phyloP scores from a whole-genome alignment of 2,797 vertebrate species.

The Pteropus rufus region DNA sequence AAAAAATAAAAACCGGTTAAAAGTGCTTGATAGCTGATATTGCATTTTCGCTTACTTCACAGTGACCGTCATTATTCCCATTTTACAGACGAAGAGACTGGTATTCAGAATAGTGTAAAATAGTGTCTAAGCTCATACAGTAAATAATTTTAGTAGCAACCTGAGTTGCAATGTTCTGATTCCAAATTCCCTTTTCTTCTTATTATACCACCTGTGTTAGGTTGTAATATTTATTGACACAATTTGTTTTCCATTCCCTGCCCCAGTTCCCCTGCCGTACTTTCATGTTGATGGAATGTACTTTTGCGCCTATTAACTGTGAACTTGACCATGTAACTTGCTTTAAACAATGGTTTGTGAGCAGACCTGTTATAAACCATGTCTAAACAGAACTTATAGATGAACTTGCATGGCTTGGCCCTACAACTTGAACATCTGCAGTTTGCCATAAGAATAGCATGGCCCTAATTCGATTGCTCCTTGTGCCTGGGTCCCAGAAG shows the following conservation, averaged over 20 bases:
- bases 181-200: neutral
- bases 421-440: neutral
- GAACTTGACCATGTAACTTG: neutral
- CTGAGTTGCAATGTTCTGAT: neutral
- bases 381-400: neutral
- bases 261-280: neutral
- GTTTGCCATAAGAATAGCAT: neutral
- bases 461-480: neutral
- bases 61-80: no score
- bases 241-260: neutral
- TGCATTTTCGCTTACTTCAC: neutral
- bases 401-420: neutral
- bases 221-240: neutral
- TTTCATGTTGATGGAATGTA: neutral
- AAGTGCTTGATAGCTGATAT: neutral
- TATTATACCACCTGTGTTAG: neutral
- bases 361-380: neutral
- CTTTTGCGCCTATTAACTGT: neutral
- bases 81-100: neutral
- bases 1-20: neutral
- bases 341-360: neutral
- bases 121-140: neutral
- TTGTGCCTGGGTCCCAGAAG: neutral
- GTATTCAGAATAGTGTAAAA: neutral
- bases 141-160: neutral